phyloP scores from a whole-genome alignment of 2,888 invertebrate species.

The Drosophila phalerata region DNA sequence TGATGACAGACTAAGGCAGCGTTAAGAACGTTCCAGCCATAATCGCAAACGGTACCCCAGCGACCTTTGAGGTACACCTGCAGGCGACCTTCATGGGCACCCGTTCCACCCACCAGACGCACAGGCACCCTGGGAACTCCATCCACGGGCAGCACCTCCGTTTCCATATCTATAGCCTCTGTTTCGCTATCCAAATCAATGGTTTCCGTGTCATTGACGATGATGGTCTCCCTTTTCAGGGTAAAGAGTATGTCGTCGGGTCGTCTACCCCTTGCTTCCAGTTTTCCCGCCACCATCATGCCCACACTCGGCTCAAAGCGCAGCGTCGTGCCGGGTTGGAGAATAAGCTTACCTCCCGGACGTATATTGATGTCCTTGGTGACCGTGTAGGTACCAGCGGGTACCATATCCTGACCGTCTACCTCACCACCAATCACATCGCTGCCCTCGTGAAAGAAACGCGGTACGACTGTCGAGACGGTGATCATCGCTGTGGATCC shows the following conservation, averaged over 20 bases:
- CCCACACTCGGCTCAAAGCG: conserved; percentile 97
- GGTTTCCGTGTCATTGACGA: conserved; percentile 88
- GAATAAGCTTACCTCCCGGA: conserved; percentile 95
- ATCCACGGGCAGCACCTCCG: conserved; percentile 87
- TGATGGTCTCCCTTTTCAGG: conserved; percentile 90
- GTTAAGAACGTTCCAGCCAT: conserved; percentile 96
- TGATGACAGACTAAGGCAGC: conserved; percentile 98
- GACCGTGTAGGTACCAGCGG: conserved; percentile 95
- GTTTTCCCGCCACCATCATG: conserved; percentile 97
- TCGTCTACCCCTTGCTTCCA: conserved; percentile 92
- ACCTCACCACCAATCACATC: conserved; percentile 95
- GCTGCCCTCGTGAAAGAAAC: conserved; percentile 90
- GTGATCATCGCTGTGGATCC: conserved; percentile 93
- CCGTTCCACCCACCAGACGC: conserved; percentile 92
- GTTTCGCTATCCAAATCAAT: conserved; percentile 85
- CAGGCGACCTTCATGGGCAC: conserved; percentile 93
- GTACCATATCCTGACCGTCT: conserved; percentile 93
- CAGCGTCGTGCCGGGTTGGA: conserved; percentile 95
- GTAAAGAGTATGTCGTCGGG: conserved; percentile 93
- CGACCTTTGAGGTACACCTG: conserved; percentile 93
- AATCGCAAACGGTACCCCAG: conserved; percentile 99
- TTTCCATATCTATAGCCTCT: conserved; percentile 85
- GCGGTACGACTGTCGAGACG: conserved; percentile 91
- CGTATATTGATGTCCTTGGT: conserved; percentile 97
- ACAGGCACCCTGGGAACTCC: conserved; percentile 90